Base-by-base conservation (phyloP, 53 echinoderm and acorn worm species). In the Crossaster papposus region DNA sequence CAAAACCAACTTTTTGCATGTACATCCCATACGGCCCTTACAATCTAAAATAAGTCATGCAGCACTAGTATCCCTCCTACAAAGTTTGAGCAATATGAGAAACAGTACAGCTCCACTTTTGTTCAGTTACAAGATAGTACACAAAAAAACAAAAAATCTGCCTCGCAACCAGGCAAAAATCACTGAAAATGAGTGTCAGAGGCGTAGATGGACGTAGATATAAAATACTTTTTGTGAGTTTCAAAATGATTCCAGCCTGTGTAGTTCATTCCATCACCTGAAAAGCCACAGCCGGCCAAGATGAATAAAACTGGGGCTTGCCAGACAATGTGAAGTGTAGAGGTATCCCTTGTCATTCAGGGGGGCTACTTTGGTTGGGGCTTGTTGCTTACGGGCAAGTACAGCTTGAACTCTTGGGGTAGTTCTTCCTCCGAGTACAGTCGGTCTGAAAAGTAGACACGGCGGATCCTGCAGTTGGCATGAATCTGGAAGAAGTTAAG, bases 351-450 rank as follows among this genome's bases (percentile, higher is more conserved):
- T 17, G 33, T 26, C 9, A 30, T 3, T 64, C 34, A 10, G 31
- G 31, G n/a, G 54, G 65, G 44, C 68, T 82, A 76, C 58, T 80
- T 80, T 17, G n/a, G n/a, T n/a, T 5, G 15, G 8, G 18, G 23
- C 2, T 7, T 1, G 28, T 70, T 94, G 85, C 94, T 95, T 14
- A 97, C 94, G 2, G 97, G 97, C 94, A 97, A 93, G 92, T 97
- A 97, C 77, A 97, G 94, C 86, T 97, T 97, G 86, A 97, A 97
- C 90, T 97, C 97, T 52, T 94, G 92, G 24, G 97, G 97, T 28
- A 97, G 93, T 94, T 97, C 97, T 65, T 97, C 97, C 92, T 97
- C 97, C 14, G 97, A 97, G 89, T 97, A 97, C 34, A 97, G 93
- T 85, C 97, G 89, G 93, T 97, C 95, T 1, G 95, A 96, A 90